A percentile compares a stretch with the other conserved stretches of the same genome.
Conservation (phyloP, 1,140 invertebrate species). For the Caenorhabditis remanei region DNA sequence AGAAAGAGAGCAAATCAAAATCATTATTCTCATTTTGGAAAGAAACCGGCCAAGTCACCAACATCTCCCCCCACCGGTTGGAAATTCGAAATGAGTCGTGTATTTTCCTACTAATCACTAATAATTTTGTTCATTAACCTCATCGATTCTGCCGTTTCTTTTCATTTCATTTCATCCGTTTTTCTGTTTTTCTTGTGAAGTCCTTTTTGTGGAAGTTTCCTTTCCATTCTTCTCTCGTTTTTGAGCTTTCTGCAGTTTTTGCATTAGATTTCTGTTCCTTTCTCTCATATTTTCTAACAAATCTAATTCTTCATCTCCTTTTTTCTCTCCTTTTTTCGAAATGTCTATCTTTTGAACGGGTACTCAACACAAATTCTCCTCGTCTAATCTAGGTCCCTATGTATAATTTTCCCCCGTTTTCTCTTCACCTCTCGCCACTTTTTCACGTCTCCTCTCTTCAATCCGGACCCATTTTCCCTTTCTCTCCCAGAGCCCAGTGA, state of each 20-base stretch:
- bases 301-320: neutral
- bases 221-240: neutral
- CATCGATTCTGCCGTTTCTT: constrained; percentile 16
- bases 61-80: constrained; percentile 59
- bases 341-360: constrained; percentile 42
- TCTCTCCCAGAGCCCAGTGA: constrained; percentile 50
- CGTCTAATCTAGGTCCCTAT: constrained; percentile 19
- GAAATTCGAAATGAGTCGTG: constrained; percentile 40
- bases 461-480: constrained; percentile 45
- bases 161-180: neutral
- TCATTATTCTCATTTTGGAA: constrained; percentile 63
- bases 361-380: neutral
- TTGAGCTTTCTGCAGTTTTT: constrained; percentile 29
- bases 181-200: neutral
- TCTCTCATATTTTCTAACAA: neutral
- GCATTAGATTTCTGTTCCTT: neutral
- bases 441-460: neutral
- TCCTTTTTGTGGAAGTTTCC: constrained; percentile 25
- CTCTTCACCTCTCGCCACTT: neutral
- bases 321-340: neutral
- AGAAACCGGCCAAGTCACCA: constrained; percentile 58
- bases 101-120: neutral
- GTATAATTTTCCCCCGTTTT: constrained; percentile 8
- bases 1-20: constrained; percentile 63
- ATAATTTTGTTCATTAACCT: neutral